A percentile compares a stretch with the other conserved stretches of the same genome.
These are phyloP conservation scores for Abrostola tripartita DNA, from an alignment of 2,888 invertebrate genomes.

Conservation along the genomic window DNA sequence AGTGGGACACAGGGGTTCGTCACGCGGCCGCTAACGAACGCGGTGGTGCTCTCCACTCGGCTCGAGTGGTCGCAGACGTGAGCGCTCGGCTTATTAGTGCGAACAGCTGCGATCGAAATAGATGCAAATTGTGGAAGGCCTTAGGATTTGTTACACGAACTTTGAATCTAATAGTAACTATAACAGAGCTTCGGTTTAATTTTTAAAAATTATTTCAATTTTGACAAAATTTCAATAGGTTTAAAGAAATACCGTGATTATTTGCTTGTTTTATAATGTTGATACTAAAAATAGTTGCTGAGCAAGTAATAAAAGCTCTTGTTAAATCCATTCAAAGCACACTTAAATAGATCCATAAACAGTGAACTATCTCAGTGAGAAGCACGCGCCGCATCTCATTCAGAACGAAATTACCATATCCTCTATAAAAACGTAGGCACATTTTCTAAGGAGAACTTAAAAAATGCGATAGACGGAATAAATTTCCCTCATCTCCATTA, in stretches of 20 bases:
- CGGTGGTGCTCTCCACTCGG: constrained; percentile 76
- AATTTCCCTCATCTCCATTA: constrained; percentile 54
- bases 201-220: not conserved
- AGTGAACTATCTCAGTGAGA: constrained; percentile 25
- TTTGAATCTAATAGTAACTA: not conserved
- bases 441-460: constrained; percentile 44
- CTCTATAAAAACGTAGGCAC: constrained; percentile 47
- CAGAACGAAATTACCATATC: constrained; percentile 39
- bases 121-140: constrained; percentile 40
- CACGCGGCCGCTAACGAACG: constrained; percentile 86
- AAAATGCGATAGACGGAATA: constrained; percentile 48
- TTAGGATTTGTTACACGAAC: constrained; percentile 11
- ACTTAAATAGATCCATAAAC: constrained; percentile 9
- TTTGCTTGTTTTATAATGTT: no score
- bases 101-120: constrained; percentile 51
- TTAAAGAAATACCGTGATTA: no score
- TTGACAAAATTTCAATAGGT: not conserved
- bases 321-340: constrained; percentile 12
- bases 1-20: constrained; percentile 81
- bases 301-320: not conserved
- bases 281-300: not conserved
- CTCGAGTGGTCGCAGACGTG: constrained; percentile 74
- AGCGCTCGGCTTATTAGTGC: constrained; percentile 70
- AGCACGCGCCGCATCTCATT: constrained; percentile 40
- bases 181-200: not conserved